A percentile compares a stretch with the other conserved stretches of the same genome.
These are phyloP conservation scores for Polydesmus complanatus DNA, from an alignment of 2,888 invertebrate species.

Conservation along the genomic window DNA sequence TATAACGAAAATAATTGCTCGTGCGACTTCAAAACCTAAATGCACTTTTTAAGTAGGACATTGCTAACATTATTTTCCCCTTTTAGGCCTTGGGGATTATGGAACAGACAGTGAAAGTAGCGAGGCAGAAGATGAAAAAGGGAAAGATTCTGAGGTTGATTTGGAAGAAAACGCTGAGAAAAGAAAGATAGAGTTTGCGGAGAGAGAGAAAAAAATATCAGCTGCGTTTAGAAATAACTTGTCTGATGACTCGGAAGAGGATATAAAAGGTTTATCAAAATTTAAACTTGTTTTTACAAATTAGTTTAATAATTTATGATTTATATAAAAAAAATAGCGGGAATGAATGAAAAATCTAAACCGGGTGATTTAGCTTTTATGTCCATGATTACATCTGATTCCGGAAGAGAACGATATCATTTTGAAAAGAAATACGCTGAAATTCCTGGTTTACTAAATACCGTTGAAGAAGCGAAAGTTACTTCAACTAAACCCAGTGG, in stretches of 20 bases:
- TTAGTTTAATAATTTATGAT: too few relatives aligned
- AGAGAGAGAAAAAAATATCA: constrained; percentile 21
- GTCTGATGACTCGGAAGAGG: constrained; percentile 8
- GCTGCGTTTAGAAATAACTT: constrained; percentile 17
- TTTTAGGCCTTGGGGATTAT: constrained; percentile 65
- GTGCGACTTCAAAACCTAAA: not conserved
- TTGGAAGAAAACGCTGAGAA: constrained; percentile 39
- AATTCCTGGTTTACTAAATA: constrained; percentile 18
- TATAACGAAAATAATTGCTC: not conserved
- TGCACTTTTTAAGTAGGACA: not conserved
- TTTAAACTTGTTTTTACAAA: not conserved
- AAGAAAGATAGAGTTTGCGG: constrained; percentile 20
- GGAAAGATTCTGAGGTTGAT: constrained; percentile 49
- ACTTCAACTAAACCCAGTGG: not conserved
- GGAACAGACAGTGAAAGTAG: constrained; percentile 22
- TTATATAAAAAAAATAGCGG: too few relatives aligned
- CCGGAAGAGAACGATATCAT: constrained; percentile 15
- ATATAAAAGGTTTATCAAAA: not conserved
- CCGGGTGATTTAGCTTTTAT: not conserved
- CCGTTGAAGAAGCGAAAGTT: constrained; percentile 2
- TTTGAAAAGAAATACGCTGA: constrained; percentile 17
- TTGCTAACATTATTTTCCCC: not conserved
- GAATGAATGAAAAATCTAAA: too few relatives aligned
- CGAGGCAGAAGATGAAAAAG: constrained; percentile 27
- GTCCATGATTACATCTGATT: not conserved